Base-by-base conservation (phyloP, 35 echinoderm and acorn worm species). In the Apostichopus japonicus region DNA sequence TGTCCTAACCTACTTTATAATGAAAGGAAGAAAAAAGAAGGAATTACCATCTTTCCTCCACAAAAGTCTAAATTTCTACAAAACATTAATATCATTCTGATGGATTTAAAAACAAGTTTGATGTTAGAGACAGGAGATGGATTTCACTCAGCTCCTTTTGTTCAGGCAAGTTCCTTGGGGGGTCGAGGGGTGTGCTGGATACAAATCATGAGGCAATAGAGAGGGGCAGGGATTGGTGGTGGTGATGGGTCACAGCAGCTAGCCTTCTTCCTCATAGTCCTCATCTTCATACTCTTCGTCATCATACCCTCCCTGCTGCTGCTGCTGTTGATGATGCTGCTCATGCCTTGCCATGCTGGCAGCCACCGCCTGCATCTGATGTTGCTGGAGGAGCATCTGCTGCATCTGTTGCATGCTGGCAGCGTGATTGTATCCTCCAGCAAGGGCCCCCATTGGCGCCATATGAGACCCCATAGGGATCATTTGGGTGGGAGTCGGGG, bases 231-330 rank as follows among this genome's bases (percentile, higher is more conserved):
- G 65, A 76, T 65, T 51, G 80, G 71, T 53, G 15, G 70, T 14
- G 88, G 88, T 19, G 24, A 16, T 62, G 56, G 80, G 27, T 62
- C 72, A 58, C n/a, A 79, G 86, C n/a, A 79, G 86, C 86, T 92
- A 95, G 71, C 22, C 82, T 24, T 96, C 91, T 56, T 93, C 95
- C 21, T 90, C 92, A 55, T 96, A 89, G 63, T 96, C 92, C 57
- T 91, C 78, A 25, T 96, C 88, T 5, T 96, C 92, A 6, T 96
- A 77, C 11, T 96, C 95, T 54, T 93, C 92, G 17, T 94, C 92
- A 1, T 93, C 92, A 13, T 96, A 79, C 1, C 92, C 87, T 27
- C 73, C 84, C 3, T 78, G 75, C 10, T 79, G 77, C 80, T 91
- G 79, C 13, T 88, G 84, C 54, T 87, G 83, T 83, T 93, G 80